Base-by-base conservation (phyloP, 2,113 vertebrate genomes). In the Seriola rivoliana region DNA sequence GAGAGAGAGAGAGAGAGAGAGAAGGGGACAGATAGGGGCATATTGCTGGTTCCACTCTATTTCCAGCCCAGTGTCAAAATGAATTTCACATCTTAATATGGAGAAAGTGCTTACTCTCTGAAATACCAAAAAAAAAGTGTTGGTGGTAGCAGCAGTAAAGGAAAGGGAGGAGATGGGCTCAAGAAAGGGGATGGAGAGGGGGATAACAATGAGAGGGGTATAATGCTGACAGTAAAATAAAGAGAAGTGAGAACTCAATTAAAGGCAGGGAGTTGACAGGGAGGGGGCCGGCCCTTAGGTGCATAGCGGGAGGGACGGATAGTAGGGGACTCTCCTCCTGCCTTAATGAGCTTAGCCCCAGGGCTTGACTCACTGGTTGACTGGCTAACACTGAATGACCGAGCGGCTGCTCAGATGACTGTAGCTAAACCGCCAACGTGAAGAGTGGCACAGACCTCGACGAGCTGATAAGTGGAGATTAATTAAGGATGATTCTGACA, bases 41-140 rank as follows among this genome's bases (percentile, higher is more conserved):
- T 94, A 93, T 86, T 92, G 88, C 80, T 14, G 80, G 85, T 92
- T 93, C 82, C 76, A 90, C 88, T 95, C 94, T 94, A 94, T 95
- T 95, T 94, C 88, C 74, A 94, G 86, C 83, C 84, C 85, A 88
- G 90, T 93, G 92, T 95, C 94, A 95, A 94, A 96, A 95, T 95
- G 93, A 86, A 89, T 95, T 96, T 96, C 94, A 95, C 92, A 91
- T 95, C 95, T 95, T 97, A 96, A 97, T 96, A 96, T 95, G 91
- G 94, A 92, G 94, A 97, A 97, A 97, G 91, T 96, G 95, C 95
- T 97, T 97, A 96, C 95, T 96, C 96, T 96, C 91, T 93, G 91
- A 95, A 97, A 95, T 92, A 95, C 91, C 80, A 77, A 83, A 93
- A 55, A 92, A 94, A 89, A 93, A 93, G 68, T 80, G 70, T 84